Base-by-base conservation (phyloP, 2,113 vertebrate genomes). In the Eulemur rufifrons region DNA sequence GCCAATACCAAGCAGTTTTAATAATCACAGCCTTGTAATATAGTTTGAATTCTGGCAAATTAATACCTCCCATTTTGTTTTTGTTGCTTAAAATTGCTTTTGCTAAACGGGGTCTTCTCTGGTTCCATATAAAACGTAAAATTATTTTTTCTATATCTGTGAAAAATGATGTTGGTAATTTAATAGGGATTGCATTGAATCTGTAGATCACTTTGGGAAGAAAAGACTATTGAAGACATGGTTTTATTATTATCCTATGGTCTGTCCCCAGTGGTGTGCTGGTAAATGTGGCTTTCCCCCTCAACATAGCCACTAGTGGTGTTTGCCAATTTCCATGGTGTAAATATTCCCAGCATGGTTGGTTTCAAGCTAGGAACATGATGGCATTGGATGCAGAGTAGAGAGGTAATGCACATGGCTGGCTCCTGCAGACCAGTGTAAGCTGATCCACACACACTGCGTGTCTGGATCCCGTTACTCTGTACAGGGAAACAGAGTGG, bases 281-380 rank as follows among this genome's bases (percentile, higher is more conserved):
- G 25, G 5, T 69, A 32, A 94, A 69, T 56, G 21, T 76, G 54
- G 45, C 32, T 89, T 37, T 76, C 23, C 27, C 11, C n/a, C 21
- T 29, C 52, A 42, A 78, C 74, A 45, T 76, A 83, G 8, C 29
- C 27, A 42, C 76, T 17, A 52, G 39, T 83, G 63, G 18, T 29
- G 13, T 50, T 45, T 74, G 66, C 61, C 89, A 15, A 52, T 94
- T 84, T 96, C 50, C 42, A 21, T 97, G 91, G 54, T 91, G n/a
- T 93, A 96, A 96, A 91, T 89, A 45, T 13, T 86, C 21, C 17
- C 20, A 47, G 39, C 14, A 11, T 45, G 39, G 45, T 50, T 78
- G 64, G 91, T 74, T 83, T 86, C 52, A 93, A 80, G 29, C 68
- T 68, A 39, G 52, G 14, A 61, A 32, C 34, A 15, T 56, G 47